Percentiles rank a stretch among this genome's conserved stretches.
Conservation (phyloP, 2,888 invertebrate genomes). For the Netelia fuscicornis region DNA sequence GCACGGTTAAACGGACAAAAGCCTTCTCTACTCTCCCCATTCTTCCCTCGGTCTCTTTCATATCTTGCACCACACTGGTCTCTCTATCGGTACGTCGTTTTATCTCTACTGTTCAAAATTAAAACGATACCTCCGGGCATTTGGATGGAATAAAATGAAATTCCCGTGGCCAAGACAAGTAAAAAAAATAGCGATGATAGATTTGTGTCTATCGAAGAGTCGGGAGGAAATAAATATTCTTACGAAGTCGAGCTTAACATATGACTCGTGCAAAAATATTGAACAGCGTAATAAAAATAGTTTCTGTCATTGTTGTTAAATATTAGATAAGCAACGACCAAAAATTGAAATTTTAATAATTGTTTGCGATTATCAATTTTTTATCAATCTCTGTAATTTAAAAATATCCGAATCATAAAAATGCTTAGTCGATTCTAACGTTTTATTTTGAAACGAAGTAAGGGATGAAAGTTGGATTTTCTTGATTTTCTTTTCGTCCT, state of each 20-base stretch:
- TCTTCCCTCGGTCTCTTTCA: constrained; percentile 23
- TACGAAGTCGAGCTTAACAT: neutral
- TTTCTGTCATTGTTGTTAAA: too few relatives aligned
- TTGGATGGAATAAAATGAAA: neutral
- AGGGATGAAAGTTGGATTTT: neutral
- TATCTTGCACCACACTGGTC: constrained; percentile 2
- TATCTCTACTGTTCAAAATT: constrained; percentile 51
- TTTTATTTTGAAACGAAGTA: neutral
- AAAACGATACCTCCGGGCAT: constrained; percentile 52
- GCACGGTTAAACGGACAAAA: constrained; percentile 27
- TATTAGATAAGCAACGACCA: too few relatives aligned
- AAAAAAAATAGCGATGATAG: constrained; percentile 2
- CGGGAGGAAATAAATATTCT: neutral
- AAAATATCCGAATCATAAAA: too few relatives aligned
- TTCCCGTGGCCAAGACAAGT: neutral
- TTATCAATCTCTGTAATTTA: too few relatives aligned
- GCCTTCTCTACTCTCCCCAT: constrained; percentile 17
- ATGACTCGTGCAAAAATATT: neutral
- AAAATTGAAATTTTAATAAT: too few relatives aligned
- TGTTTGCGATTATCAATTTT: too few relatives aligned
- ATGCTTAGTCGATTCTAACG: too few relatives aligned
- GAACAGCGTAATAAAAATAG: neutral
- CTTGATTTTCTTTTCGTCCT: neutral
- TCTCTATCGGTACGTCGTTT: constrained; percentile 18
- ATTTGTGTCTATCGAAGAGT: constrained; percentile 12